Base-by-base conservation (phyloP, 1,140 invertebrate genomes). In the Leptoteleia sp. region DNA sequence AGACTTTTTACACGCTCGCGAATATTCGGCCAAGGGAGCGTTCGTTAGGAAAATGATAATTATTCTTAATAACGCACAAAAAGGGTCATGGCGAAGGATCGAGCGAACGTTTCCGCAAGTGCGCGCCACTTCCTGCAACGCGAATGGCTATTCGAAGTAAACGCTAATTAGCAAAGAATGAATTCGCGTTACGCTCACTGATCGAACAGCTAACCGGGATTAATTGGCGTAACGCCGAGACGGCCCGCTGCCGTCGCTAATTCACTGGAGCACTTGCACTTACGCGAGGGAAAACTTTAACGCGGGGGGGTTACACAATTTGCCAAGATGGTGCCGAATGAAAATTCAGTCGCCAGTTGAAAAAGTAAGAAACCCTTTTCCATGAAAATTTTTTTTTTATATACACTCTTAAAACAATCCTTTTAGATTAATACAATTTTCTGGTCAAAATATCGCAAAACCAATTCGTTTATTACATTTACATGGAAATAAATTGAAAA, bases 121-220 rank as follows among this genome's bases (percentile, higher is more conserved):
- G 59, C 52, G 50, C 27, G 61, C 16, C 43, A 65, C 43, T 75
- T 75, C 70, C 70, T 65, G 61, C 27, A 8, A 47, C 29, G 59
- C 62, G 68, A 62, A 47, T 42, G 11, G 15, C n/a, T 25, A 40
- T 42, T 38, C 48, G 15, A 31, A 47, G 35, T 68, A 68, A 76
- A 68, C 40, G 72, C 22, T 76, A 76, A 76, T 76, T 68, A 76
- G 40, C 27, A 12, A 68, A 55, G 72, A 76, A 76, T 68, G 72
- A 48, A 68, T 67, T 75, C 42, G 47, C 72, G 72, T 68, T 76
- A 76, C 62, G 72, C 64, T 68, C 40, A 31, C 62, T 68, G 72
- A 76, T 68, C 64, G 72, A 76, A 68, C 29, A 17, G 31, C 57
- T 31, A 22, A 19, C 4, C 38, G 47, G 7, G 40, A 67, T 76